Conservation (phyloP, 2,113 vertebrate genomes). For the Heteronetta atricapilla region DNA sequence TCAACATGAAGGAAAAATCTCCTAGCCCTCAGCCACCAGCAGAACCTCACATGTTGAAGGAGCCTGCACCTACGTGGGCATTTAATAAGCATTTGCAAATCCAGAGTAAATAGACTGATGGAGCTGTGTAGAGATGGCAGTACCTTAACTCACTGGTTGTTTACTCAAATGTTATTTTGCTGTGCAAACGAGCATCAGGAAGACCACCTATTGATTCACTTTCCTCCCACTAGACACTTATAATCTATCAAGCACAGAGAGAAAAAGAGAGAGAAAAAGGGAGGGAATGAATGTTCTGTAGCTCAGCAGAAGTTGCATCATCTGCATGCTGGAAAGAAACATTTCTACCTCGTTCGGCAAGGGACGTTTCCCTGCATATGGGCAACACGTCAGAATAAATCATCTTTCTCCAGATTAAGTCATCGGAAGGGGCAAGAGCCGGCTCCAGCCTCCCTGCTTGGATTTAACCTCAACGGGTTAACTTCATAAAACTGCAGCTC, state of each 20-base stretch:
- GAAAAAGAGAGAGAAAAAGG: background rate
- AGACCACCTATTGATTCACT: conserved; percentile 52
- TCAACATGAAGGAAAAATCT: background rate
- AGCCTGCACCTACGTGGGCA: background rate
- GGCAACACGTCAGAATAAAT: conserved; percentile 1
- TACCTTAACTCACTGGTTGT: conserved; percentile 15
- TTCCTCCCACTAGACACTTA: conserved; percentile 54
- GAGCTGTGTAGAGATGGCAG: background rate
- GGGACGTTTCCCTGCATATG: background rate
- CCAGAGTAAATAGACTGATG: background rate
- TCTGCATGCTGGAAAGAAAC: background rate
- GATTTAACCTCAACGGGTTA: conserved; percentile 88
- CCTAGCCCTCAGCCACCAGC: background rate
- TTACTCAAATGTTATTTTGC: conserved; percentile 61
- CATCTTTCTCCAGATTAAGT: background rate
- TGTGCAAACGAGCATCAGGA: conserved; percentile 43
- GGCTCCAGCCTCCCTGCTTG: conserved; percentile 22
- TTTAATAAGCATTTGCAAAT: conserved; percentile 18
- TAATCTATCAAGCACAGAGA: conserved; percentile 52
- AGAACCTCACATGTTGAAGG: background rate
- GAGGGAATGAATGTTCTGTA: conserved; percentile 4
- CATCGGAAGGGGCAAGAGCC: background rate
- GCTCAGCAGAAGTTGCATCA: background rate
- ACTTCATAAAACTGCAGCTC: conserved; percentile 94
- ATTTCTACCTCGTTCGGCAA: background rate